Evolutionary conservation across 2,797 vertebrate species (phyloP), one percentile per base, ranked within the genome.

Genomic region (Brotula barbata): DNA sequence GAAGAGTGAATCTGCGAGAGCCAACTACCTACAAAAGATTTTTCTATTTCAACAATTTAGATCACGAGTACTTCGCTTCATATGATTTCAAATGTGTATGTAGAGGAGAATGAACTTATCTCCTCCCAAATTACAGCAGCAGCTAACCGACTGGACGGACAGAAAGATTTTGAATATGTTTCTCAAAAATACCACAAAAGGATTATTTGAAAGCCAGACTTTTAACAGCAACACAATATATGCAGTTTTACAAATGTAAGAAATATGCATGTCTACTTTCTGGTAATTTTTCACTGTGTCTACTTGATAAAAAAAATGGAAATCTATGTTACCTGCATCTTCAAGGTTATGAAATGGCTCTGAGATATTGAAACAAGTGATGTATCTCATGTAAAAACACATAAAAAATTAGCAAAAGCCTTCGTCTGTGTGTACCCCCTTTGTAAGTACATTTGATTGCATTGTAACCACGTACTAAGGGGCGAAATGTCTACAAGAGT

Each of bases 221-320:
- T 78, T 77, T 51, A 78, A 71, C 71, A 75, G 79, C 69, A 65
- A 77, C 80, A 87, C 71, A 80, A 89, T 91, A 91, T 93, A 94
- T 90, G 91, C 90, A 94, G 92, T 92, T 93, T 92, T 64, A 90
- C 90, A 92, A 85, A 87, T 73, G 77, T 80, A 85, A 81, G 86
- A 88, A 89, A 92, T 93, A 93, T 95, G 95, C 95, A 97, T 96
- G 95, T 94, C 89, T 93, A 90, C 89, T 91, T 92, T 92, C 83
- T 91, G 88, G 89, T 94, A 85, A 92, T 86, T 90, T 93, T 91
- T 93, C 92, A 94, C 92, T 90, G 89, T 88, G 90, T 94, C 93
- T 92, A 94, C 90, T 91, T 92, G 83, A 89, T 88, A 15, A 39
- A 39, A 39, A 39, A 39, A 39, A 68, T 85, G 74, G 82, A 85